Evolutionary conservation across 2,888 invertebrate species (phyloP), one percentile per base, ranked within the genome.

Genomic region (Lasiommata megera): DNA sequence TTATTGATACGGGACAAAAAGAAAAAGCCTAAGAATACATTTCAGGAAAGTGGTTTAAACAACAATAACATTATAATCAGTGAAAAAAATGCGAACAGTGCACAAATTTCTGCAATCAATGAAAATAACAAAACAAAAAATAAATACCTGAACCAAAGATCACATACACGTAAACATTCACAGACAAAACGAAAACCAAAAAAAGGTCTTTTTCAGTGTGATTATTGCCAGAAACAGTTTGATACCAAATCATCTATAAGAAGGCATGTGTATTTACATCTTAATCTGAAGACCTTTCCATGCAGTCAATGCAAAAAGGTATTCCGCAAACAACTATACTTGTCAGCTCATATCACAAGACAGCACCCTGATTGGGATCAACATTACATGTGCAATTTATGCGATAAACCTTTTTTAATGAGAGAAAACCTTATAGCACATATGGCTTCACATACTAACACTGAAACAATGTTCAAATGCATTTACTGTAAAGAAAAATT

Each of bases 351-450:
- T 75, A 79, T 92, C 9, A 86, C 91, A 36, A 90, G 91, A 61
- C 86, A 88, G 62, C 94, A 94, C 71, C 83, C 88, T 0, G 76
- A 72, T n/a, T 73, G 82, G 58, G 61, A 76, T 0, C 80, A 86
- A 37, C 82, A 93, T 23, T 95, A 93, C 77, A 90, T 93, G 48
- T 97, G 97, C 76, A 88, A 93, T 69, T 93, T 94, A 65, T 97
- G 97, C 77, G 92, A 93, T 50, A 95, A 95, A 74, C 92, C 93
- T 31, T 97, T 96, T 76, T 93, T 95, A 0, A 85, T 95, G 11
- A 95, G 96, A 79, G 95, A 96, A 71, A 93, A 95, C 34, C 83
- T 96, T 54, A 92, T 93, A 64, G 80, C 95, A 52, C 97, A 97
- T 79, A 88, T 96, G 69, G 89, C 94, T 7, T 92, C 93, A 12